Base-by-base conservation (phyloP, 1,140 invertebrate species). In the Drosophila parvula region DNA sequence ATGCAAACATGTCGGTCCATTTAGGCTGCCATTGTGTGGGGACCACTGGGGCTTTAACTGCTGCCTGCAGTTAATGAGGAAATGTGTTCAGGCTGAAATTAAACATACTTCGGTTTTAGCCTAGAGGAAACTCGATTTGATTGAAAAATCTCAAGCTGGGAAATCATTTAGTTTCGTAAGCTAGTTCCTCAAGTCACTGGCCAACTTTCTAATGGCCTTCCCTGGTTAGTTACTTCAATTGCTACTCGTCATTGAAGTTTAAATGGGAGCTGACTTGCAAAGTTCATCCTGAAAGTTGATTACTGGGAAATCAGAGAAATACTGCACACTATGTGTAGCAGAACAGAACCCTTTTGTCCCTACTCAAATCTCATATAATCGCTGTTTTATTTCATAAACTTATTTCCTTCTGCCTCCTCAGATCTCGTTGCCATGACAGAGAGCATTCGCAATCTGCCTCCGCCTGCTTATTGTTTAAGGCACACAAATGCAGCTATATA, bases 391-490 rank as follows among this genome's bases (percentile, higher is more conserved):
- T 70, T 48, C 41, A 64, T 57, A 61, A 48, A 71, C 57, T 62
- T 61, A 61, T 44, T 51, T 60, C 8, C 12, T 61, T 57, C 41
- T 51, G 57, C 10, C 38, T 11, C 9, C 38, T 36, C 55, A 30
- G 11, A 55, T 36, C 58, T 74, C 38, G 65, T 71, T 59, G 51
- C 51, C 67, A 73, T 73, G 69, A 8, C 51, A 70, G 36, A 57
- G n/a, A 48, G 43, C 36, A 27, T 50, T 71, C 32, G 67, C 63
- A 68, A 14, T 38, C 45, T 38, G 36, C 32, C 47, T 8, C 41
- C 53, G 36, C 27, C 41, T 10, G 16, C 51, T 58, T 59, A 53
- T 75, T 65, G 71, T 76, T 65, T 62, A 75, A 59, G 60, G 14
- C 28, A 18, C n/a, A 41, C 65, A 48, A 48, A n/a, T 71, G 34